Percentiles rank a stretch among this genome's conserved stretches.
Evolutionary conservation across 2,113 vertebrate genomes (phyloP).

Genomic region (Genyomyrus donnyi): DNA sequence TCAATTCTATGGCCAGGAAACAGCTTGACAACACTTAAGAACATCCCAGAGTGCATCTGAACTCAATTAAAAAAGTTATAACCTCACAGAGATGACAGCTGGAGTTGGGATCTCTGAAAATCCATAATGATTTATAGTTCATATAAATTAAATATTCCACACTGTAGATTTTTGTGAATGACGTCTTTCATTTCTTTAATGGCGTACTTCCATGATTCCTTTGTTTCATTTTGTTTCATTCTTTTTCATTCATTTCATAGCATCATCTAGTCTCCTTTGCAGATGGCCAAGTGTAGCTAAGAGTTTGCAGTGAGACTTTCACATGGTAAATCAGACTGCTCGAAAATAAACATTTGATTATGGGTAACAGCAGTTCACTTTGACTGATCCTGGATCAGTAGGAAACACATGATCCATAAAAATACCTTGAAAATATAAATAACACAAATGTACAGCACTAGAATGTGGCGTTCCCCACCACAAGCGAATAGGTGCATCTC

Average conservation of each 20-base stretch:
- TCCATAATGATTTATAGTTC: not conserved
- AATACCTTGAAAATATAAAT: not conserved
- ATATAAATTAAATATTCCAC: not conserved
- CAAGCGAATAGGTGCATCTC: not conserved
- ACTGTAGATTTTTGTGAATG: not conserved
- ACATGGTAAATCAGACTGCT: not conserved
- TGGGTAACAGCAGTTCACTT: not conserved
- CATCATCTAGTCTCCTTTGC: not conserved
- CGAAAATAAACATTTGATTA: not conserved
- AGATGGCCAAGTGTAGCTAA: not conserved
- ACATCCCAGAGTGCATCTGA: not conserved
- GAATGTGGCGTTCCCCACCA: not conserved
- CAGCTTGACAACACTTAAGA: not conserved
- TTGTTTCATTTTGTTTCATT: not conserved
- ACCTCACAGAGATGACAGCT: not conserved
- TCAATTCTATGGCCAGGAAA: not conserved
- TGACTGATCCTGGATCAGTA: not conserved
- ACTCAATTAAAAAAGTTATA: not conserved
- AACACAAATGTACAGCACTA: not conserved
- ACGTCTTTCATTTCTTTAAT: not conserved
- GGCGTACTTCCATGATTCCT: not conserved
- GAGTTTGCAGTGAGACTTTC: not conserved
- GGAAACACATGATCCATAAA: not conserved
- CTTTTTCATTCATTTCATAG: no score
- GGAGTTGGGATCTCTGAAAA: not conserved